A percentile compares a stretch with the other conserved stretches of the same genome.
phyloP scores from a whole-genome alignment of 2,888 invertebrate genomes.

The Xanthorhoe spadicearia region DNA sequence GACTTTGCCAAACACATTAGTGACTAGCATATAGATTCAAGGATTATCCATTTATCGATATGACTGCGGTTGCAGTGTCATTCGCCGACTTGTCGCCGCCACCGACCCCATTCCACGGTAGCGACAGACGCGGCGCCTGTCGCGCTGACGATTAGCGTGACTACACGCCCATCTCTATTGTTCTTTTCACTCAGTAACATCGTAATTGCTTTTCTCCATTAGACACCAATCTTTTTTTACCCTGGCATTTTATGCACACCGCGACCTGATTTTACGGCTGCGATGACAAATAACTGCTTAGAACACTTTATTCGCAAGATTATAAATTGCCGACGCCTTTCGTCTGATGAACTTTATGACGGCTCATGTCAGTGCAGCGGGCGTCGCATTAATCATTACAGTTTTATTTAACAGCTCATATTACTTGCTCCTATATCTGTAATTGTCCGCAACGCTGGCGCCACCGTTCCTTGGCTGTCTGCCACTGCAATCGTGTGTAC shows the following conservation, averaged over 20 bases:
- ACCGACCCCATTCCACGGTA: constrained; percentile 63
- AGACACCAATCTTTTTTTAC: constrained; percentile 35
- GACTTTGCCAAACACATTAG: neutral
- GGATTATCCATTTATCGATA: constrained; percentile 64
- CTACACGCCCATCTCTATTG: constrained; percentile 74
- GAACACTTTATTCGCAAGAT: constrained; percentile 34
- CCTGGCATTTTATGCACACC: constrained; percentile 33
- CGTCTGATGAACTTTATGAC: constrained; percentile 53
- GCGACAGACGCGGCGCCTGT: constrained; percentile 63
- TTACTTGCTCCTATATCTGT: constrained; percentile 70
- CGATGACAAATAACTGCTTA: constrained; percentile 41
- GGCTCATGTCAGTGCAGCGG: constrained; percentile 50
- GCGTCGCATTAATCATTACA: constrained; percentile 68
- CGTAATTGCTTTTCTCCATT: constrained; percentile 53
- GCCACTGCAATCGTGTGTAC: constrained; percentile 68
- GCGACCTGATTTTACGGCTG: constrained; percentile 49
- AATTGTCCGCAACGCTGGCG: constrained; percentile 73
- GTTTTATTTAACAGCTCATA: constrained; percentile 70
- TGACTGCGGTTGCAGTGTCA: constrained; percentile 56
- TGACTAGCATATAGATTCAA: constrained; percentile 29
- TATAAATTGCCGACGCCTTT: constrained; percentile 34
- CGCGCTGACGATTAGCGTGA: constrained; percentile 63
- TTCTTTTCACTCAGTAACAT: constrained; percentile 56
- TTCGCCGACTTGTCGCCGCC: constrained; percentile 50
- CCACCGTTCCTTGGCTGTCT: constrained; percentile 74